Evolutionary conservation across 2,797 vertebrate species (phyloP).

Genomic region (Valencia hispanica): DNA sequence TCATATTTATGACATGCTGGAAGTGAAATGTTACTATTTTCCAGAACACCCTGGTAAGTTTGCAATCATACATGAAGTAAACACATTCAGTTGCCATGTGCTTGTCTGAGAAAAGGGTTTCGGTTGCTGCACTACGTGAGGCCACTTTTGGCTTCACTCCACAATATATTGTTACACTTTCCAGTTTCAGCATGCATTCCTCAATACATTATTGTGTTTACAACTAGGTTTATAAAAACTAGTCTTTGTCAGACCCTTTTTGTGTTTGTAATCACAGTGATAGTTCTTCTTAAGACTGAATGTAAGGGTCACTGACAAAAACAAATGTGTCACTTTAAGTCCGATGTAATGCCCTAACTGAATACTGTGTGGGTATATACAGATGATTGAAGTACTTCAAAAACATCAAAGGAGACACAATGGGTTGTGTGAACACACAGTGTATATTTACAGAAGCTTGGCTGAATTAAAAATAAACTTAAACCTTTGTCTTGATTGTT

Average conservation of each 20-base stretch:
- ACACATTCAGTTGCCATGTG: not conserved
- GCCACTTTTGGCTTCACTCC: not conserved
- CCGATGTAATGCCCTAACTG: not conserved
- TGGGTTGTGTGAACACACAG: not conserved
- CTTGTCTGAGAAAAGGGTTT: not conserved
- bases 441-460: not conserved
- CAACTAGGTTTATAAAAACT: not conserved
- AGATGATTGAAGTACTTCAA: not conserved
- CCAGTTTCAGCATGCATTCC: slow-evolving; percentile 23
- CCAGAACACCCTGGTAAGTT: not conserved
- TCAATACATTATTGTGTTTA: not conserved
- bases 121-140: not conserved
- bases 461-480: not conserved
- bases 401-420: not conserved
- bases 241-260: not conserved
- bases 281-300: not conserved
- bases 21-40: not conserved
- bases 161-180: not conserved
- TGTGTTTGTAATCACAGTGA: not conserved
- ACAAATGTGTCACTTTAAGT: not conserved
- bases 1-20: not conserved
- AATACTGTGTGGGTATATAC: not conserved
- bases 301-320: not conserved
- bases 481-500: not conserved
- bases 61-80: not conserved